Evolutionary conservation across 2,797 vertebrate genomes (phyloP).

Genomic region (Rhinophrynus dorsalis): DNA sequence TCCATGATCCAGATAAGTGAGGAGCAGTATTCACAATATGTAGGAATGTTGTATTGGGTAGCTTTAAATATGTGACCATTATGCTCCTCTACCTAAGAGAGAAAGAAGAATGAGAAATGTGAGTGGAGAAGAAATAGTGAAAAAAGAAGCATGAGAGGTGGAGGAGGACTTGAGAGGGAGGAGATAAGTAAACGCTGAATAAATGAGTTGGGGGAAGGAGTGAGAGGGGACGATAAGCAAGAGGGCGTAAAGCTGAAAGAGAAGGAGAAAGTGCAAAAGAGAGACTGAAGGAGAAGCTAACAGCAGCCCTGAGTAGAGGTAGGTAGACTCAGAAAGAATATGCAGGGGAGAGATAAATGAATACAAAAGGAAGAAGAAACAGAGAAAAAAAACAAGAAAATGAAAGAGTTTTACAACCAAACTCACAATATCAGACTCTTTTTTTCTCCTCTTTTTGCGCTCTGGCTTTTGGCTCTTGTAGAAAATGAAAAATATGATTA

Average conservation of each 20-base stretch:
- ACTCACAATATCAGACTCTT: constrained; percentile 78
- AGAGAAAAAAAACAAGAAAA: not conserved
- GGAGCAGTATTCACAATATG: constrained; percentile 96
- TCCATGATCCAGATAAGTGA: constrained; percentile 99
- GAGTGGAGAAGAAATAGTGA: not conserved
- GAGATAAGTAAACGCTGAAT: not conserved
- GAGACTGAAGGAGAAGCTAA: not conserved
- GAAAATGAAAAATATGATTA: not conserved
- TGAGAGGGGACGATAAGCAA: not conserved
- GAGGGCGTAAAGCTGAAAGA: not conserved
- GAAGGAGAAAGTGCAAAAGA: not conserved
- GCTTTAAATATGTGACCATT: constrained; percentile 97
- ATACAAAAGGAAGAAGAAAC: not conserved
- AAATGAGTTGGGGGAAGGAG: not conserved
- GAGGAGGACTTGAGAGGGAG: not conserved
- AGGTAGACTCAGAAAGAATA: not conserved
- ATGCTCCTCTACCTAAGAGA: constrained; percentile 90
- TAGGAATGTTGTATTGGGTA: constrained; percentile 97
- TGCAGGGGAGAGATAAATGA: not conserved
- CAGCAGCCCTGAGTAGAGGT: not conserved
- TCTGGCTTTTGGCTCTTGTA: constrained; percentile 71
- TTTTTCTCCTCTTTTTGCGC: constrained; percentile 81
- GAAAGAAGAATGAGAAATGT: not conserved
- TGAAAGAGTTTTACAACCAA: not conserved
- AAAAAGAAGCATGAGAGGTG: not conserved